Conservation (phyloP, 2,113 vertebrate genomes). For the Merops nubicus region DNA sequence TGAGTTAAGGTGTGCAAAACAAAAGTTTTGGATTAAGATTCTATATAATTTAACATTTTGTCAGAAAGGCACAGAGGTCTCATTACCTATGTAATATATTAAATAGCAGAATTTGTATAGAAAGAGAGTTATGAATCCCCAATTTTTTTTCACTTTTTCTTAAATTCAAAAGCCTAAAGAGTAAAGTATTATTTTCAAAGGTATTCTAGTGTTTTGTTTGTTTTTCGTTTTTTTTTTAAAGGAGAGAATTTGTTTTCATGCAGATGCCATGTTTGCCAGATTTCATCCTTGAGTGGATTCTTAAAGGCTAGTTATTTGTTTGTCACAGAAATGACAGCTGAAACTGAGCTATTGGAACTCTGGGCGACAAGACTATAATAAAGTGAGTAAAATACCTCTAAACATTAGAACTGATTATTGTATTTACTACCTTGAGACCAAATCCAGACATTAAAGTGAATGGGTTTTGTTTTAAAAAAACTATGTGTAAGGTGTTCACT, state of each 20-base stretch:
- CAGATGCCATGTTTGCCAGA: background rate
- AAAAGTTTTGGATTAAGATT: background rate
- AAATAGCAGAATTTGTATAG: background rate
- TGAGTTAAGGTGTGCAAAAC: background rate
- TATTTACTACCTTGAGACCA: background rate
- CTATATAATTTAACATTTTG: background rate
- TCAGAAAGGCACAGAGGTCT: background rate
- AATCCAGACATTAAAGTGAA: slow-evolving; percentile 5
- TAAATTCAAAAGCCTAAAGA: background rate
- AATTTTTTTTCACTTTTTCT: background rate
- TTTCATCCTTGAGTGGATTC: slow-evolving; percentile 17
- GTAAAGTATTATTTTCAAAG: background rate
- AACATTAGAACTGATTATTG: background rate
- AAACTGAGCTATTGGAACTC: background rate
- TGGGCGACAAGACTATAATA: slow-evolving; percentile 7
- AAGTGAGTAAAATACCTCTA: background rate
- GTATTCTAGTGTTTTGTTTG: background rate
- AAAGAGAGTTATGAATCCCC: background rate
- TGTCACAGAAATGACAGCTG: background rate
- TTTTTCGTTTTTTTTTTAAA: background rate
- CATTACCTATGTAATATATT: background rate
- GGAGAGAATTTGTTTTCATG: background rate
- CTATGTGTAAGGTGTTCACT: background rate
- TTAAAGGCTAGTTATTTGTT: slow-evolving; percentile 37
- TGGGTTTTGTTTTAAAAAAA: background rate